A percentile compares a stretch with the other conserved stretches of the same genome.
Evolutionary conservation across 37 sponge, comb jelly and placozoan species (phyloP).

Genomic region (Diacarnus erythraeanus): DNA sequence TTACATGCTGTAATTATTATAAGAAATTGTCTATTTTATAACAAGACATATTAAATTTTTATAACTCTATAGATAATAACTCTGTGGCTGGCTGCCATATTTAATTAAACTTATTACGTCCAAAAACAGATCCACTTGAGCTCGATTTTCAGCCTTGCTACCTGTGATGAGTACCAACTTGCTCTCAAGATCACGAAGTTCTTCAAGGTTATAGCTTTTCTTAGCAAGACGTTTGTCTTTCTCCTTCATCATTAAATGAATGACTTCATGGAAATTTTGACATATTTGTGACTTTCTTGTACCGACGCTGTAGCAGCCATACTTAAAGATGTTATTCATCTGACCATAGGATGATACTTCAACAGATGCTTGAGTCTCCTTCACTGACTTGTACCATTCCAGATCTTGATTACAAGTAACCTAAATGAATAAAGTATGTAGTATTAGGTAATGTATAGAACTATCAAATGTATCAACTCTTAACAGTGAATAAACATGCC

Average conservation of each 20-base stretch:
- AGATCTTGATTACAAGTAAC: conserved; percentile 44
- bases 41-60: no score
- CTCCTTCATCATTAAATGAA: conserved; percentile 25
- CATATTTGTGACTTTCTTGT: neutral
- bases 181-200: conserved; percentile 77
- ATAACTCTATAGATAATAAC: no score
- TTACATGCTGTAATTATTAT: no score
- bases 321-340: conserved; percentile 58
- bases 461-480: neutral
- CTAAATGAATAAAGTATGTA: conserved; percentile 12
- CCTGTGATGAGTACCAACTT: conserved; percentile 82
- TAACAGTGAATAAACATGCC: neutral
- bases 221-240: conserved; percentile 19
- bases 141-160: conserved; percentile 48
- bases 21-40: no score
- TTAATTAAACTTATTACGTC: conserved; percentile 51
- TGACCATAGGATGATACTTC: conserved; percentile 67
- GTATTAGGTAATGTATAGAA: neutral
- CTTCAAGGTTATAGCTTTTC: conserved; percentile 53
- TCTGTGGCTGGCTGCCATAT: no score
- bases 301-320: conserved; percentile 55
- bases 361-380: conserved; percentile 66
- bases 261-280: conserved; percentile 38
- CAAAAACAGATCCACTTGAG: conserved; percentile 52
- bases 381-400: conserved; percentile 73